phyloP scores from a whole-genome alignment of 92 coral and sea anemone species.

The Palythoa caribaeorum region DNA sequence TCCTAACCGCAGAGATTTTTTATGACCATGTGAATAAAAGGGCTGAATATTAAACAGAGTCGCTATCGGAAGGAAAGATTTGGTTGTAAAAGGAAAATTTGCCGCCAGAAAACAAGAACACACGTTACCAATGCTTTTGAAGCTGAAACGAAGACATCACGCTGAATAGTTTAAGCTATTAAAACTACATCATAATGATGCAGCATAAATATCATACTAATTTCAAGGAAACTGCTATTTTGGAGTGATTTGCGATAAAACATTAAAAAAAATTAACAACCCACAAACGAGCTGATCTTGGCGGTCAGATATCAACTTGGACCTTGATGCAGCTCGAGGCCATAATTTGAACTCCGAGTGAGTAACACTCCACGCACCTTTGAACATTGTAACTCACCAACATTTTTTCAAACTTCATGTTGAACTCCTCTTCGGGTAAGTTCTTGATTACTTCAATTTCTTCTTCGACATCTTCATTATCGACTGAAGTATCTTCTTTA shows the following conservation, averaged over 20 bases:
- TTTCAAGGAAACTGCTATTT: neutral
- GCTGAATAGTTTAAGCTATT: neutral
- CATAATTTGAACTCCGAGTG: neutral
- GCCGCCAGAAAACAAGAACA: conserved; percentile 3
- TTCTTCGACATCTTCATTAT: conserved; percentile 41
- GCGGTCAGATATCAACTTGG: conserved; percentile 10
- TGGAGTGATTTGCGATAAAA: neutral
- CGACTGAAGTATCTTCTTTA: conserved; percentile 30
- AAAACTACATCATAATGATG: conserved; percentile 8
- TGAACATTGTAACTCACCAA: conserved; percentile 38
- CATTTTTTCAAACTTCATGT: conserved; percentile 44
- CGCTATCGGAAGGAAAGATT: neutral
- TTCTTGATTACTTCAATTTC: conserved; percentile 41
- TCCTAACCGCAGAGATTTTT: neutral
- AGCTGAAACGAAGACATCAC: conserved; percentile 22
- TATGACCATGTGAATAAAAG: neutral
- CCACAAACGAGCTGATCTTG: conserved; percentile 1
- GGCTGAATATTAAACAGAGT: neutral
- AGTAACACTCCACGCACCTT: conserved; percentile 18
- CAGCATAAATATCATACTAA: neutral
- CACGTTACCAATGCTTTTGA: neutral
- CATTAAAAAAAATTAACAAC: neutral
- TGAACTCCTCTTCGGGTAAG: conserved; percentile 46
- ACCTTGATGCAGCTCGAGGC: conserved; percentile 29
- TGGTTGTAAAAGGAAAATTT: neutral